These are phyloP conservation scores for Leucozona laternaria DNA, from an alignment of 2,888 invertebrate genomes.

Conservation along the genomic window DNA sequence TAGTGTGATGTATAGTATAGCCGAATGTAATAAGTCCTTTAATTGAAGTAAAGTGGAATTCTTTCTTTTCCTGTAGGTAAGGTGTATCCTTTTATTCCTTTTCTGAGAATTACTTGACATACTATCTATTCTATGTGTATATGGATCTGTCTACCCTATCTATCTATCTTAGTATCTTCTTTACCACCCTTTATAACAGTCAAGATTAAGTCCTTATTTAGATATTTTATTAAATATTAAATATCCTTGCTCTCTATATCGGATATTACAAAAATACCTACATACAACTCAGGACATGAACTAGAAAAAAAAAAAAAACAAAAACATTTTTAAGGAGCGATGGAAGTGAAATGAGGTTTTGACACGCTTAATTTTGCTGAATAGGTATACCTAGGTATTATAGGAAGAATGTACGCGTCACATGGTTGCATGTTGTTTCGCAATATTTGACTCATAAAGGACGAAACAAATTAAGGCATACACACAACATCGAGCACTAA, in stretches of 20 bases:
- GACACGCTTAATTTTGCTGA: conserved; percentile 63
- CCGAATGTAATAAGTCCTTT: conserved; percentile 71
- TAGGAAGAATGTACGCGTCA: conserved; percentile 34
- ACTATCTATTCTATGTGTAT: too few species aligned
- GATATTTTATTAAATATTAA: conserved; percentile 73
- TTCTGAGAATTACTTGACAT: conserved; percentile 26
- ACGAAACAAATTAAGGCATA: conserved; percentile 70
- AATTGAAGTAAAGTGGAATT: conserved; percentile 72
- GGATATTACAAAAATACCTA: neutral
- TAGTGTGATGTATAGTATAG: neutral
- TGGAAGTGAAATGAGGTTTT: conserved; percentile 59
- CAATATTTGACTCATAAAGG: conserved; percentile 53
- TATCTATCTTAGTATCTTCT: conserved; percentile 10
- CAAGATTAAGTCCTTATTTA: conserved; percentile 56
- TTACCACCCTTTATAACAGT: neutral
- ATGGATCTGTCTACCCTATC: conserved; percentile 18
- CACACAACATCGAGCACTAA: conserved; percentile 33
- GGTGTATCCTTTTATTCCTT: conserved; percentile 16
- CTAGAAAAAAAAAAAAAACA: neutral
- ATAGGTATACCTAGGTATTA: too few species aligned
- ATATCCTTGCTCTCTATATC: conserved; percentile 36
- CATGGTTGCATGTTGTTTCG: conserved; percentile 62
- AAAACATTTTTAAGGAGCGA: conserved; percentile 9
- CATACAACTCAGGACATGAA: neutral
- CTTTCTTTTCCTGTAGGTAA: neutral